Evolutionary conservation across 2,888 invertebrate genomes (phyloP).

Genomic region (Pecten maximus): DNA sequence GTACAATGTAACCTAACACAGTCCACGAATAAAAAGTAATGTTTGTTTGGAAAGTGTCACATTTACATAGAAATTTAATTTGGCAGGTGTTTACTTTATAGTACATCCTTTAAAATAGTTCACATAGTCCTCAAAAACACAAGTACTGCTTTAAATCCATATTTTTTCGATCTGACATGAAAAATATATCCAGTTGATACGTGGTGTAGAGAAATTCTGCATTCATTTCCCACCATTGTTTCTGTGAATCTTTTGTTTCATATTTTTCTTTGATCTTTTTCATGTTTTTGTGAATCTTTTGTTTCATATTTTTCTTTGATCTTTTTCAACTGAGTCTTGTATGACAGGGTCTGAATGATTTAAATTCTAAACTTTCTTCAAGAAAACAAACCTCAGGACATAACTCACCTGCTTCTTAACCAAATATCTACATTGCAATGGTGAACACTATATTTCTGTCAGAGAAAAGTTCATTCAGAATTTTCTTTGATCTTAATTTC

Average conservation of each 20-base stretch:
- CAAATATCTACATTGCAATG: too few relatives aligned
- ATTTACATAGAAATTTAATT: neutral
- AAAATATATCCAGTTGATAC: neutral
- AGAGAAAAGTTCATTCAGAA: neutral
- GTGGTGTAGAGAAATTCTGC: too few relatives aligned
- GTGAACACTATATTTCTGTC: too few relatives aligned
- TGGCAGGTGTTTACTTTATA: neutral
- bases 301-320: too few relatives aligned
- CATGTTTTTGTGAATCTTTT: neutral
- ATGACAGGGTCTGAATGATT: too few relatives aligned
- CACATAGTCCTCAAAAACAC: too few relatives aligned
- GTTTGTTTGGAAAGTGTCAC: neutral
- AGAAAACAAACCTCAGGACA: too few relatives aligned
- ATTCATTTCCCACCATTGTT: neutral
- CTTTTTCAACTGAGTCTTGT: too few relatives aligned
- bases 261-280: too few relatives aligned
- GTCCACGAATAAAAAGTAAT: neutral
- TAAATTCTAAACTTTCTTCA: too few relatives aligned
- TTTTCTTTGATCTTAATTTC: neutral
- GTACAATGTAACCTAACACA: neutral
- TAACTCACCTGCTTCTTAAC: too few relatives aligned
- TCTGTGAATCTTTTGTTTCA: too few relatives aligned
- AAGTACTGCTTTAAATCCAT: neutral
- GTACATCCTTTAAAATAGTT: neutral
- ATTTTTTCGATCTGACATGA: neutral